Evolutionary conservation across 2,888 invertebrate genomes (phyloP).

Genomic region (Drosophila nr. fundita): DNA sequence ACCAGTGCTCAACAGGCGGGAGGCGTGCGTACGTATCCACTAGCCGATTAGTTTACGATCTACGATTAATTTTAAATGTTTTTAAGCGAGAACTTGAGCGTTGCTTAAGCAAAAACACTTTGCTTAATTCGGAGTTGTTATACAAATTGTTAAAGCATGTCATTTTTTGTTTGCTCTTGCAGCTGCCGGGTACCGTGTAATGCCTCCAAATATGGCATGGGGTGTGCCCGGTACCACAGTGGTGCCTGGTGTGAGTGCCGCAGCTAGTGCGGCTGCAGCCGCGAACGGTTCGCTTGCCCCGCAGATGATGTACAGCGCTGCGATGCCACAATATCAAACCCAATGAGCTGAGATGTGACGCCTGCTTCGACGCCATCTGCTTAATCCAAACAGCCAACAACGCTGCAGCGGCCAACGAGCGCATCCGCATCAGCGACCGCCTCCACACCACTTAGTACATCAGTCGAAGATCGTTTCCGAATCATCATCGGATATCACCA

Average conservation of each 20-base stretch:
- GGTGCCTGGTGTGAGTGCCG: constrained; percentile 86
- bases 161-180: constrained; percentile 1
- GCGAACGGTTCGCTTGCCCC: constrained; percentile 87
- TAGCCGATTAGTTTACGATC: background rate
- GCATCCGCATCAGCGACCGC: constrained; percentile 50
- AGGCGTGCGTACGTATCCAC: constrained; percentile 84
- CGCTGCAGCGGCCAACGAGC: constrained; percentile 44
- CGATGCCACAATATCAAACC: constrained; percentile 94
- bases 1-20: constrained; percentile 90
- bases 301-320: constrained; percentile 89
- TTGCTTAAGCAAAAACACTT: background rate
- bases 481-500: constrained; percentile 18
- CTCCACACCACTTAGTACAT: constrained; percentile 42
- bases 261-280: constrained; percentile 84
- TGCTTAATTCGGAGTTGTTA: background rate
- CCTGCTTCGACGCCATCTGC: constrained; percentile 78
- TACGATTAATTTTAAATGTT: too few species aligned
- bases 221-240: constrained; percentile 86
- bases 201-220: constrained; percentile 86
- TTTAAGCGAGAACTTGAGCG: background rate
- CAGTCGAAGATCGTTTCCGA: constrained; percentile 37
- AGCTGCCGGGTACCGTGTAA: constrained; percentile 87
- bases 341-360: constrained; percentile 88
- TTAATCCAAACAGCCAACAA: constrained; percentile 63
- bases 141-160: background rate